Evolutionary conservation across 2,113 vertebrate genomes (phyloP).

Genomic region (Rhinoderma darwinii): DNA sequence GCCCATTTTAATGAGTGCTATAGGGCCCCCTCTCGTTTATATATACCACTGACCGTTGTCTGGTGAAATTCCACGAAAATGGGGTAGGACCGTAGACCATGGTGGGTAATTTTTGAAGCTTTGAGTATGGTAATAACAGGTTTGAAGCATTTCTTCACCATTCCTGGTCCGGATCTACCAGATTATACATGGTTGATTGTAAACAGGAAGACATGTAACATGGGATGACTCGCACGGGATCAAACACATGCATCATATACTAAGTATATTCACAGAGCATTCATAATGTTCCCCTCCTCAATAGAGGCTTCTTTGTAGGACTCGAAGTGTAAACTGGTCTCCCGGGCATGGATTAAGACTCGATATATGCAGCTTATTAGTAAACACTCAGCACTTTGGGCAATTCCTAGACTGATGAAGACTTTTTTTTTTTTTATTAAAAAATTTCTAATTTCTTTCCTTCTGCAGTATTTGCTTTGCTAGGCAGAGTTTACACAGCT

Average conservation of each 20-base stretch:
- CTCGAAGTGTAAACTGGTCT: constrained; percentile 33
- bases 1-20: no score
- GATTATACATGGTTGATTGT: constrained; percentile 6
- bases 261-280: neutral
- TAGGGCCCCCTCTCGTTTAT: no score
- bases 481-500: constrained; percentile 48
- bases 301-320: constrained; percentile 52
- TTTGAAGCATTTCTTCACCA: neutral
- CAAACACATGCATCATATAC: neutral
- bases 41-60: no score
- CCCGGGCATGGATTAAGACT: constrained; percentile 34
- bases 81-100: no score
- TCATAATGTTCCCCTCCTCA: neutral
- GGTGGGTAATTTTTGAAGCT: neutral
- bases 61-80: no score
- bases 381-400: constrained; percentile 39
- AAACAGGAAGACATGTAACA: constrained; percentile 5
- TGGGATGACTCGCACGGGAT: constrained; percentile 32
- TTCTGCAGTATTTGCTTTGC: constrained; percentile 18
- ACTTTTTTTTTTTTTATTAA: constrained; percentile 43
- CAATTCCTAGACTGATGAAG: constrained; percentile 43
- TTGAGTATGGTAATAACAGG: neutral
- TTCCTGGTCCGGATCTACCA: neutral
- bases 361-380: constrained; percentile 41
- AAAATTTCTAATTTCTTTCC: constrained; percentile 35